Base-by-base conservation (phyloP, 2,113 vertebrate genomes). In the Halcyon senegalensis region DNA sequence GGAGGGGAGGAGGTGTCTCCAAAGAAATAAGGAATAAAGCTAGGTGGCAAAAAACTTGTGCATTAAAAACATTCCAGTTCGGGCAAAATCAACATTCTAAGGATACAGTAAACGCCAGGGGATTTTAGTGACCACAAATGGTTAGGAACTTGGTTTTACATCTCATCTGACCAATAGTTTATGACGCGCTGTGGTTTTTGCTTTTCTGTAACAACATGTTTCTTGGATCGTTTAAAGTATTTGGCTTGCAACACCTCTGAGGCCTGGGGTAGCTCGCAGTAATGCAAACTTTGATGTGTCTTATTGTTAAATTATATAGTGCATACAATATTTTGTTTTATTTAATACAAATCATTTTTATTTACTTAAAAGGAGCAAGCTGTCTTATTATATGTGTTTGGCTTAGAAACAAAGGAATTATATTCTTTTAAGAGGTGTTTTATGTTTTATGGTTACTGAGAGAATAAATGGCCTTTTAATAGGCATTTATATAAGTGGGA, bases 391-490 rank as follows among this genome's bases (percentile, higher is more conserved):
- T 88, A 95, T 94, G 90, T 94, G 90, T 94, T 97, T 98, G 98
- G 98, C 98, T 87, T 83, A 62, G 90, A 97, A 98, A 98, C 97
- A 98, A 98, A 98, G 98, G 86, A 94, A 96, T 90, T 93, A 92
- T 83, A 35, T 89, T 97, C 94, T 98, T 98, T 98, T 97, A 98
- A 98, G 97, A 98, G 97, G 97, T 98, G 98, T 98, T 98, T 98
- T 98, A 97, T 68, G 62, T 96, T 98, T 98, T 98, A 98, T 75
- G 85, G 95, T 96, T 97, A 95, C 96, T 81, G 96, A 92, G 97
- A 97, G 98, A 98, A 96, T 97, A 97, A 94, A 93, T 84, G 96
- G 95, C 90, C 94, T 97, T 98, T 98, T 98, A 97, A 97, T 96
- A 96, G 97, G 97, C 92, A 70, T 93, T 89, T 96, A 92, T 96